Base-by-base conservation (phyloP, 2,113 vertebrate genomes). In the Lates calcarifer region DNA sequence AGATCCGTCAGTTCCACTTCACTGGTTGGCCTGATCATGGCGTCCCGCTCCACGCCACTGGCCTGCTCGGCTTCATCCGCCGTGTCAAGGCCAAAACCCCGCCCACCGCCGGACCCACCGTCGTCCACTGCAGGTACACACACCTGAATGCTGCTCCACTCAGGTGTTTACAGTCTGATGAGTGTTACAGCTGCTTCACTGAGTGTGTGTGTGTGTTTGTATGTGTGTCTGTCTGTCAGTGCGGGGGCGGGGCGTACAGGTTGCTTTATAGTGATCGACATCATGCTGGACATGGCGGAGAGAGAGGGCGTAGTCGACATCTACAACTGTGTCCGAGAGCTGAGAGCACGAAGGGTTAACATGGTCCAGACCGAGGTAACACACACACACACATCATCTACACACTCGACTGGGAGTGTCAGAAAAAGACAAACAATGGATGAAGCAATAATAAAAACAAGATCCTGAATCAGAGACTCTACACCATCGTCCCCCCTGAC, bases 221-320 rank as follows among this genome's bases (percentile, higher is more conserved):
- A 63, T 68, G 53, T 81, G 69, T 81, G 62, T 80, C 62, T 70
- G 53, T 68, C 76, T 67, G n/a, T 57, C 85, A 99, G 98, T 62
- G 98, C 98, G 74, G 97, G 98, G 14, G 98, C 98, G 2, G 98
- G 98, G 0, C 96, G 98, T 76, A 99, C 98, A 0, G 98, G 98
- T 29, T 99, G 98, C 66, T 99, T 99, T 95, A 98, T 99, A 1
- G 98, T 99, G 68, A 98, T 99, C 22, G 98, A 99, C 89, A 99
- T 99, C 94, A 99, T 99, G 98, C 83, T 99, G 83, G 98, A 99
- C 89, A 99, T 99, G 98, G 98, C 98, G 0, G 98, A 99, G 84
- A 94, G 97, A 72, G 98, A 99, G 91, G 98, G 98, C 0, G 98
- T 99, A 53, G 98, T 99, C 47, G 98, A 99, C 93, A 99, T 99